These are phyloP conservation scores for Enteromius paludinosus DNA, from an alignment of 2,797 vertebrate genomes.

Conservation along the genomic window DNA sequence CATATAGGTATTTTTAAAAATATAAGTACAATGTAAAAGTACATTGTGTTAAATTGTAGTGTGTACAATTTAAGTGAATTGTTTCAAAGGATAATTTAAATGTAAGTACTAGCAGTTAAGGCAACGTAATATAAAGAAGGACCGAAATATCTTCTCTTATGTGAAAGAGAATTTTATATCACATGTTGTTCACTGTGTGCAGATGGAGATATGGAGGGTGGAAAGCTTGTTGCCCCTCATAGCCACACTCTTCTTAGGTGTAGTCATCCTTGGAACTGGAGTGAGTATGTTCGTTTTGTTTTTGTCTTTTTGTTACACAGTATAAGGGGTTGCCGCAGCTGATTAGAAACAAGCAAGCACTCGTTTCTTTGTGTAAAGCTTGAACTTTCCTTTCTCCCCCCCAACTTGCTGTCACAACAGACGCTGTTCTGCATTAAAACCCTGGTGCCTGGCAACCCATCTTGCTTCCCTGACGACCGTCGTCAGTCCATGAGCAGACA, in stretches of 20 bases:
- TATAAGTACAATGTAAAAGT: too few species aligned
- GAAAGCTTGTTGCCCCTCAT: slow-evolving; percentile 77
- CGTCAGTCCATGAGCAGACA: slow-evolving; percentile 96
- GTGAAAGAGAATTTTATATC: neutral
- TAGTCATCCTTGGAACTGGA: slow-evolving; percentile 78
- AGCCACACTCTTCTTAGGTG: slow-evolving; percentile 78
- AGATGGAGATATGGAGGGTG: slow-evolving; percentile 72
- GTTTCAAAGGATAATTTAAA: too few species aligned
- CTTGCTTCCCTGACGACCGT: slow-evolving; percentile 80
- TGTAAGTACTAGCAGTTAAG: too few species aligned
- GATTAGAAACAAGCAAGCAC: neutral
- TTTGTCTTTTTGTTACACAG: neutral
- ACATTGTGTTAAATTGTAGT: too few species aligned
- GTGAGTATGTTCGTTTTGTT: slow-evolving; percentile 70
- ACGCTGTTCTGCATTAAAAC: slow-evolving; percentile 82
- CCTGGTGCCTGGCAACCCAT: slow-evolving; percentile 63
- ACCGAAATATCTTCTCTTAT: neutral
- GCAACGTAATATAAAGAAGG: too few species aligned
- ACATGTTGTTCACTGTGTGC: slow-evolving; percentile 40
- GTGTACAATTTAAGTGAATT: too few species aligned
- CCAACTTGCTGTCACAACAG: slow-evolving; percentile 62
- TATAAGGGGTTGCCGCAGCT: neutral
- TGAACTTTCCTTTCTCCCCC: slow-evolving; percentile 30
- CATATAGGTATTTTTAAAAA: too few species aligned
- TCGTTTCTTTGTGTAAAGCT: slow-evolving; percentile 4